phyloP scores from a whole-genome alignment of 2,113 vertebrate species.

The Mobula hypostoma region DNA sequence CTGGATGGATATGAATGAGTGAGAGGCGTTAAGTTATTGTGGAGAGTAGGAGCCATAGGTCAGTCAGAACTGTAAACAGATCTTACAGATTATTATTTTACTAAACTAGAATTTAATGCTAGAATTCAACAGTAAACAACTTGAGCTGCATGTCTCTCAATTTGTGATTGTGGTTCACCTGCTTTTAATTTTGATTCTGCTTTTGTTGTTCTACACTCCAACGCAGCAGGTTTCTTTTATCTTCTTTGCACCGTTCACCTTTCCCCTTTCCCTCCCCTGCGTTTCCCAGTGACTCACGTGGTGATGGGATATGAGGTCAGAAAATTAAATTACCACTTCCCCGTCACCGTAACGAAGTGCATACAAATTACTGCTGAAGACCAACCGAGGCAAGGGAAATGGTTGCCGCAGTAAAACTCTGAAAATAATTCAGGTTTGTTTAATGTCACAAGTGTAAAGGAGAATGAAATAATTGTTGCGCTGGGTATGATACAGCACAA shows the following conservation, averaged over 20 bases:
- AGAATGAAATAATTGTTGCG: no score
- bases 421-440: not conserved
- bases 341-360: no score
- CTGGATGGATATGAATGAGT: not conserved
- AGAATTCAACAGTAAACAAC: not conserved
- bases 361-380: not conserved
- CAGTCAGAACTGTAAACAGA: not conserved
- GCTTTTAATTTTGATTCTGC: not conserved
- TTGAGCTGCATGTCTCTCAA: not conserved
- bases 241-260: no score
- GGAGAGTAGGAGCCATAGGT: not conserved
- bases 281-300: not conserved
- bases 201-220: not conserved
- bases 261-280: no score
- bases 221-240: not conserved
- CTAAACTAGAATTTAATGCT: not conserved
- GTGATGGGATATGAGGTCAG: not conserved
- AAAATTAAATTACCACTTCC: no score
- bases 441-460: no score
- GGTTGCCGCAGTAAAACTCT: not conserved
- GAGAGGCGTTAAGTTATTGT: not conserved
- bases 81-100: not conserved
- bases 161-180: not conserved
- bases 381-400: not conserved
- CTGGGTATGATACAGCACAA: no score